Percentiles rank a stretch among this genome's conserved stretches.
Evolutionary conservation across 2,797 vertebrate genomes (phyloP).

Genomic region (Acanthiza pusilla): DNA sequence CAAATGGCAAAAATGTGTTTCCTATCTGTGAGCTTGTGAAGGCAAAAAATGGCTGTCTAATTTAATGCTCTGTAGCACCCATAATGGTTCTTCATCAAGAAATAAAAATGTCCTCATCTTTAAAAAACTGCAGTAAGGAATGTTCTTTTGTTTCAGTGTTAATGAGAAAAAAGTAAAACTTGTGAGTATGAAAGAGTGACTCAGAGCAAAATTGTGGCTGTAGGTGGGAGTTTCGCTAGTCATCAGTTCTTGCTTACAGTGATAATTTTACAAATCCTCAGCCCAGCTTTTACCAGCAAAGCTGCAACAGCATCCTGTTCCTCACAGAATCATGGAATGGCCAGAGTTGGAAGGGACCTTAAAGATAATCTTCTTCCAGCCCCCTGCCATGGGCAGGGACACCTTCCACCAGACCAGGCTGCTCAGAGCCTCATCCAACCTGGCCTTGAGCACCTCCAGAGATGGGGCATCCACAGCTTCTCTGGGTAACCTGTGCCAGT

Average conservation of each 20-base stretch:
- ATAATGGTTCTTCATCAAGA: background rate
- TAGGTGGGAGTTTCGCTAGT: rapidly evolving
- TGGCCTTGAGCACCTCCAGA: background rate
- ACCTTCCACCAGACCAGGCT: rapidly evolving
- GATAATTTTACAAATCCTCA: background rate
- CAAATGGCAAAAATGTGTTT: background rate
- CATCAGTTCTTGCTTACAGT: background rate
- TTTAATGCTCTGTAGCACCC: background rate
- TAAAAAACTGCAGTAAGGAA: background rate
- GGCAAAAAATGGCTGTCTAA: background rate
- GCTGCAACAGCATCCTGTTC: background rate
- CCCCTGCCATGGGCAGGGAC: rapidly evolving
- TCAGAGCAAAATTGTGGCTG: background rate
- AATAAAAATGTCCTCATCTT: background rate
- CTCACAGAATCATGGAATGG: background rate
- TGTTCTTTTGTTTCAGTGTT: background rate
- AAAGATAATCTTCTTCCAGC: rapidly evolving
- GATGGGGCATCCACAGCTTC: rapidly evolving
- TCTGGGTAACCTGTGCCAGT: rapidly evolving
- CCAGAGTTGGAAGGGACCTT: background rate
- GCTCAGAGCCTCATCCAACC: background rate
- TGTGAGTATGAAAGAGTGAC: background rate
- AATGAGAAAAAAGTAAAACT: background rate
- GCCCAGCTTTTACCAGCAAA: background rate
- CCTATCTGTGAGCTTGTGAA: background rate